Evolutionary conservation across 1,140 invertebrate genomes (phyloP), one percentile per base, ranked within the genome.

Genomic region (Hyphantria cunea): DNA sequence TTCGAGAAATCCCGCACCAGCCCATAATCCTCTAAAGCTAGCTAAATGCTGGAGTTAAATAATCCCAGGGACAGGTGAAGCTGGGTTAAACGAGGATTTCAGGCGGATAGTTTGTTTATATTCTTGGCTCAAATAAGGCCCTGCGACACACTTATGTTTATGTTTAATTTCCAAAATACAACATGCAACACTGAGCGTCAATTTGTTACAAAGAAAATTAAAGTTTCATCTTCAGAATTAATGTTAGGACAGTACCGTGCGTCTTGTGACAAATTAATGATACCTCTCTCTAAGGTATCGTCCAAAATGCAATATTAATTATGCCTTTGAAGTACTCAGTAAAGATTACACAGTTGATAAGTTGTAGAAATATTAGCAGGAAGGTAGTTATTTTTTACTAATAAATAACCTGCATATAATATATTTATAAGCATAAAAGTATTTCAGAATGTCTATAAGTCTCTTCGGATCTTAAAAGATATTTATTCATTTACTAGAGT

Each of bases 61-160:
- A 67, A 70, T 74, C 42, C 60, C 52, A 11, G 53, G 52, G 63
- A 67, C 67, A 73, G 70, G 70, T 73, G 67, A 60, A 48, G 53
- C 51, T 41, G 47, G n/a, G 15, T 47, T 50, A 8, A 8, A 11
- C 31, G 45, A 54, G 63, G 53, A 66, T 70, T 63, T 61, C 49
- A 48, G 59, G 63, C 44, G 52, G 58, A 69, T 65, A 69, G 62
- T 69, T 69, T 69, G 64, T 54, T 60, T 54, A 49, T 14, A 33
- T 66, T 52, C 10, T 33, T 12, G 6, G 31, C 53, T 42, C 45
- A 56, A n/a, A 56, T 42, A 56, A 45, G 41, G 41, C 47, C 8
- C 8, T 37, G 11, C 8, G 17, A 25, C 17, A 3, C 17, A 25
- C 17, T 25, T 25, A 25, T 25, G 17, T 25, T 25, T 25, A 25